A percentile compares a stretch with the other conserved stretches of the same genome.
Evolutionary conservation across 2,113 vertebrate genomes (phyloP).

Genomic region (western clawed frog (Xenopus tropicalis)): DNA sequence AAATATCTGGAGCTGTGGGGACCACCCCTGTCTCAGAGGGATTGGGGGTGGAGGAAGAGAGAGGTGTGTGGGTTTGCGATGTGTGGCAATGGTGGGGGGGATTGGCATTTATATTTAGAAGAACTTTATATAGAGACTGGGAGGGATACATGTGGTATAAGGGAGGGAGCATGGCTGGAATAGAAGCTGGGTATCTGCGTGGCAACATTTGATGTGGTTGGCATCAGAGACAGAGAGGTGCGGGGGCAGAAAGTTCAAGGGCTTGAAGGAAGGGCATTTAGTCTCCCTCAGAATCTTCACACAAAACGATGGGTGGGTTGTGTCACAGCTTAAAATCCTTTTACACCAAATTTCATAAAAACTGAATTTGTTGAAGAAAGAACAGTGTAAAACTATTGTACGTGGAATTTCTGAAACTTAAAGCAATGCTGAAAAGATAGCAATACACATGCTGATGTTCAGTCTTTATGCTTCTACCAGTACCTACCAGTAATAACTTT

Average conservation of each 20-base stretch:
- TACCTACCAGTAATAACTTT: too few relatives aligned
- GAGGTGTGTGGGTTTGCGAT: conserved; percentile 48
- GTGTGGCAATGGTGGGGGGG: conserved; percentile 44
- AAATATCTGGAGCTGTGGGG: conserved; percentile 43
- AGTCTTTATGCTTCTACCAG: too few relatives aligned
- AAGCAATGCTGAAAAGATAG: too few relatives aligned
- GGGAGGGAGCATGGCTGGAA: conserved; percentile 21
- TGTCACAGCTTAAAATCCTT: conserved; percentile 12
- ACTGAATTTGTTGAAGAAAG: neutral
- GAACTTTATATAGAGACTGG: conserved; percentile 46
- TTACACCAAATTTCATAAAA: neutral
- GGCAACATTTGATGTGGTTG: conserved; percentile 43
- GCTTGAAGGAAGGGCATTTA: conserved; percentile 30
- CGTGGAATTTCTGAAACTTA: too few relatives aligned
- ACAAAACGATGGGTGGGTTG: conserved; percentile 6
- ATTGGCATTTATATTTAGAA: conserved; percentile 44
- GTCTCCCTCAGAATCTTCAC: conserved; percentile 16
- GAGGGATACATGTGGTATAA: conserved; percentile 39
- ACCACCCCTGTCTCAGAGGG: conserved; percentile 54
- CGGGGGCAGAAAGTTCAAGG: conserved; percentile 44
- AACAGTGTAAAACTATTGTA: too few relatives aligned
- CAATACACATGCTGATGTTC: too few relatives aligned
- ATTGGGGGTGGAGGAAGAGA: conserved; percentile 53
- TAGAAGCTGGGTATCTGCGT: conserved; percentile 41
- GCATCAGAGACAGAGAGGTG: conserved; percentile 44